These are phyloP conservation scores for Myrmecobius fasciatus DNA, from an alignment of 2,113 vertebrate species.

Conservation along the genomic window DNA sequence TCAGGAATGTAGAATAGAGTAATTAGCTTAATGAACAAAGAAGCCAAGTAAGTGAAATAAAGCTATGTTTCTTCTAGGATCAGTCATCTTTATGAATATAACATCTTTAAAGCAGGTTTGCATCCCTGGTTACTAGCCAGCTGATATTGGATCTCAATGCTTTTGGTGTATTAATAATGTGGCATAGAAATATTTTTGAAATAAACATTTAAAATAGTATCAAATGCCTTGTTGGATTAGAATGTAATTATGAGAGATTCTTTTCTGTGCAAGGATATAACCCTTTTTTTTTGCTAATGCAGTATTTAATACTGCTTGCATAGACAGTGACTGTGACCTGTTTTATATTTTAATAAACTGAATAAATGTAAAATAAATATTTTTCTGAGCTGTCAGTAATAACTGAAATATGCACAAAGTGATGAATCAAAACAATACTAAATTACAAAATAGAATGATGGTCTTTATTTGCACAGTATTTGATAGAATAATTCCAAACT, in stretches of 20 bases:
- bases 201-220: constrained; percentile 68
- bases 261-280: not conserved
- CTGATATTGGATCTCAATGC: constrained; percentile 73
- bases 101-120: constrained; percentile 75
- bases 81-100: constrained; percentile 79
- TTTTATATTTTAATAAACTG: constrained; percentile 70
- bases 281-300: constrained; percentile 29
- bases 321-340: constrained; percentile 14
- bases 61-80: constrained; percentile 78
- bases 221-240: constrained; percentile 41
- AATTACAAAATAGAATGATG: constrained; percentile 40
- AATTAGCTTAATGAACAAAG: constrained; percentile 91
- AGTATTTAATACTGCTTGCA: constrained; percentile 22
- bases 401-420: constrained; percentile 40
- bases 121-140: constrained; percentile 32
- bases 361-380: constrained; percentile 57
- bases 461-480: constrained; percentile 42
- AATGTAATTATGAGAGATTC: constrained; percentile 33
- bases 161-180: constrained; percentile 48
- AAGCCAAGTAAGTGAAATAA: constrained; percentile 83
- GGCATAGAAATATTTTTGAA: constrained; percentile 57
- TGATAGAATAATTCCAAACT: constrained; percentile 33
- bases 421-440: constrained; percentile 7
- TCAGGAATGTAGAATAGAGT: constrained; percentile 83
- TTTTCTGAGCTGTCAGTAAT: constrained; percentile 19